A percentile compares a stretch with the other conserved stretches of the same genome.
Evolutionary conservation across 2,113 vertebrate species (phyloP).

Genomic region (Poeciliopsis occidentalis): DNA sequence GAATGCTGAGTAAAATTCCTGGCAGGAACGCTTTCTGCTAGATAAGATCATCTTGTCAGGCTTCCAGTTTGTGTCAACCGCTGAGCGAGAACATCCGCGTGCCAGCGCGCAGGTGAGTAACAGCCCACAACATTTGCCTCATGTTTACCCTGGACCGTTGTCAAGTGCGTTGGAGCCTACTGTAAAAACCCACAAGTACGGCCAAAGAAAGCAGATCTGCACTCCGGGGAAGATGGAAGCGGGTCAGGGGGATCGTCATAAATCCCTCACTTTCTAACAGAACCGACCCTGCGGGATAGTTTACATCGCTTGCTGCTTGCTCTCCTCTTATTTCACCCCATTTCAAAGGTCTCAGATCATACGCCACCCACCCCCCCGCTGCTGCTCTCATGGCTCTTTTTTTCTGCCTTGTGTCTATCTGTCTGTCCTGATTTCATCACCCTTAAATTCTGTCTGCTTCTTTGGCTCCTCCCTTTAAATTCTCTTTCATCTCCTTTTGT

Average conservation of each 20-base stretch:
- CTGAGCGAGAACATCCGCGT: background rate
- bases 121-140: constrained; percentile 23
- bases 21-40: background rate
- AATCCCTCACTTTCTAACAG: constrained; percentile 61
- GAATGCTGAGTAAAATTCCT: background rate
- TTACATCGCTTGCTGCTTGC: constrained; percentile 58
- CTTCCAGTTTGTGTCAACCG: constrained; percentile 7
- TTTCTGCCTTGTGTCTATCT: constrained; percentile 66
- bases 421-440: constrained; percentile 42
- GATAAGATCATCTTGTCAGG: background rate
- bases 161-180: constrained; percentile 25
- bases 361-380: constrained; percentile 4
- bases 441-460: constrained; percentile 60
- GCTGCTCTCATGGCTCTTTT: constrained; percentile 41
- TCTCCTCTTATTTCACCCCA: constrained; percentile 64
- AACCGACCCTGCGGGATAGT: constrained; percentile 64
- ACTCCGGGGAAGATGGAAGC: constrained; percentile 18
- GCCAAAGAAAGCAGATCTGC: constrained; percentile 24
- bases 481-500: constrained; percentile 69
- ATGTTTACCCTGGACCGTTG: constrained; percentile 24
- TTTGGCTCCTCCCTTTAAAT: constrained; percentile 12
- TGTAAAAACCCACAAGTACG: constrained; percentile 34
- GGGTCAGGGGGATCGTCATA: constrained; percentile 53
- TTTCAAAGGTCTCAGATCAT: constrained; percentile 51
- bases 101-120: background rate